Base-by-base conservation (phyloP, 2,797 vertebrate species). In the Coregonus sp. region DNA sequence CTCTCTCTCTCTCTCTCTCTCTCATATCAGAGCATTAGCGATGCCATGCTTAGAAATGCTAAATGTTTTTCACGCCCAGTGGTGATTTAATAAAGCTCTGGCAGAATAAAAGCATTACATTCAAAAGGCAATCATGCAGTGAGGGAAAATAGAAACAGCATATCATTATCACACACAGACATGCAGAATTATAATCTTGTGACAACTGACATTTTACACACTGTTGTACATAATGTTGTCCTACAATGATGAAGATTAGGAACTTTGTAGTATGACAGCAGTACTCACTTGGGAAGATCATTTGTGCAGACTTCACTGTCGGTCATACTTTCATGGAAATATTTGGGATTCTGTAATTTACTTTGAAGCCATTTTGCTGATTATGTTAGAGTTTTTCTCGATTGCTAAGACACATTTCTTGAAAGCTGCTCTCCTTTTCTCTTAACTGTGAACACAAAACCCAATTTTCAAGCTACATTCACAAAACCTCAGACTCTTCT, bases 11-110 rank as follows among this genome's bases (percentile, higher is more conserved):
- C 25, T 25, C 25, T 25, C 25, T 1, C 25, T 25, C 25, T 25
- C 25, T 25, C 25, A 25, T 25, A 72, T 54, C 50, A 16, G 50
- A 33, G 50, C 50, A 25, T 54, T 52, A 72, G 20, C n/a, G 29
- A 33, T 4, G 73, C 72, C 73, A 80, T 37, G 67, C 78, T 71
- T 47, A 68, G 40, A 69, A 74, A 66, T 51, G 61, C 20, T 66
- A 75, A 73, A 70, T 70, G 78, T 80, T 84, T 72, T 78, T 82
- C 70, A 78, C 4, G 73, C 75, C 47, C 72, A 54, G 59, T 70
- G 68, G 35, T 78, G 54, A 83, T 85, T 80, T 82, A 82, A 80
- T 81, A 25, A 25, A 25, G 25, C 25, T 25, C 25, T 25, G 25
- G 25, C 25, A 25, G 25, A 25, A 25, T 25, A 74, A 81, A 81